phyloP scores from a whole-genome alignment of 2,113 vertebrate genomes.

The Cheirogaleus medius region DNA sequence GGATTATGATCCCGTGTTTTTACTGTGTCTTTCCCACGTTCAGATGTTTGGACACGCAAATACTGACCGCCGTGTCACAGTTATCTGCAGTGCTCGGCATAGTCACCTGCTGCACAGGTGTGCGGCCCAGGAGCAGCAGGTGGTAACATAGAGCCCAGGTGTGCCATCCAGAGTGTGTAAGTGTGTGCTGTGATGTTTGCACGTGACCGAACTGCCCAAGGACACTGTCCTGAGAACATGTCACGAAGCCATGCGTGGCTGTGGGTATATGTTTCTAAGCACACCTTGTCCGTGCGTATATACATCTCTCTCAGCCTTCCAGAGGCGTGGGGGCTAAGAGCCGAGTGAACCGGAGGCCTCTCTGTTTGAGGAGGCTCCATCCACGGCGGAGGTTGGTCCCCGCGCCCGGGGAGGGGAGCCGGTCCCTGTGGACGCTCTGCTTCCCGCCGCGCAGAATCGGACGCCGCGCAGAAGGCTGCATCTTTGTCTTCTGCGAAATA shows the following conservation, averaged over 20 bases:
- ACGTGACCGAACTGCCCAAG: rapidly evolving
- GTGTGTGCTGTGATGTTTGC: neutral
- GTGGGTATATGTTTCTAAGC: neutral
- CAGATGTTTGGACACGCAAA: neutral
- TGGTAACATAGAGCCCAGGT: neutral
- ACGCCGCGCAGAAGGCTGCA: neutral
- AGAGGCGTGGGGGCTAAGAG: too few species aligned
- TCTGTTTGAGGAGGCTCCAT: neutral
- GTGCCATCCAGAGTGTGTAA: rapidly evolving
- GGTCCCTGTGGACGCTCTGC: neutral
- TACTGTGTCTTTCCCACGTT: neutral
- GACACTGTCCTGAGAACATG: too few species aligned
- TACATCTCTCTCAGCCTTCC: neutral
- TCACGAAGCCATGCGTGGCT: neutral
- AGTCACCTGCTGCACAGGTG: neutral
- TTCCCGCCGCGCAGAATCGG: rapidly evolving
- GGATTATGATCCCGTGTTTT: neutral
- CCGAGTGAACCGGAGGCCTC: too few species aligned
- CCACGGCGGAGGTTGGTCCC: too few species aligned
- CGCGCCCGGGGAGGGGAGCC: neutral
- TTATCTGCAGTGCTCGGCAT: rapidly evolving
- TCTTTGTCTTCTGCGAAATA: neutral
- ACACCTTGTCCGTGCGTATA: too few species aligned
- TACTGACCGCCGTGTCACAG: neutral
- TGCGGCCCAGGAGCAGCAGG: neutral